Evolutionary conservation across 2,113 vertebrate genomes (phyloP).

Genomic region (Erythrocercus mccallii): DNA sequence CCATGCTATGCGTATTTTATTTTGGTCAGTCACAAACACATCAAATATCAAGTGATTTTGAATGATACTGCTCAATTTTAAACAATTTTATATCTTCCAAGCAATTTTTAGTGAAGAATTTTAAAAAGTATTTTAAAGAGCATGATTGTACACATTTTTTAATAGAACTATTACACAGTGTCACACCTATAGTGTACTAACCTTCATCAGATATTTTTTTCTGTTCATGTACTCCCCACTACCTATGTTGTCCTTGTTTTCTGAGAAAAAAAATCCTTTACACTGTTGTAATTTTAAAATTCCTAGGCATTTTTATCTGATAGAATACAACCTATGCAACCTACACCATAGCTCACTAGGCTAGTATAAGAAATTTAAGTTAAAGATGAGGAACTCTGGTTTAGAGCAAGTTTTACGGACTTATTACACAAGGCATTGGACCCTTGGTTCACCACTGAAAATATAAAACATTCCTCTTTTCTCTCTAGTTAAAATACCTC

Average conservation of each 20-base stretch:
- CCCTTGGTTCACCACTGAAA: not conserved
- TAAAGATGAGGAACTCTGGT: not conserved
- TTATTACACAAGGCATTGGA: not conserved
- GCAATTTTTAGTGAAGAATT: not conserved
- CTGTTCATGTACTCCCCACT: accelerated
- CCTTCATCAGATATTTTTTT: not conserved
- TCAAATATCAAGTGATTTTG: constrained; percentile 18
- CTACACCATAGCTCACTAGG: not conserved
- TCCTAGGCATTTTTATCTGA: not conserved
- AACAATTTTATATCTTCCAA: not conserved
- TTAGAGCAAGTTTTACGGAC: not conserved
- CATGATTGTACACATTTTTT: not conserved
- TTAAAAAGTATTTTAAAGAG: not conserved
- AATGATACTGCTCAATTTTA: not conserved
- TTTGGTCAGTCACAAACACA: not conserved
- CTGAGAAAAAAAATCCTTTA: not conserved
- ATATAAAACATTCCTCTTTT: not conserved
- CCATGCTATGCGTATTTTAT: not conserved
- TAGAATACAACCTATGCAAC: not conserved
- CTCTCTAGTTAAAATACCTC: not conserved
- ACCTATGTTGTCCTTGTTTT: not conserved
- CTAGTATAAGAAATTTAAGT: not conserved
- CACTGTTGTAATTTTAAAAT: not conserved
- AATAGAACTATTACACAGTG: not conserved
- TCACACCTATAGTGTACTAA: not conserved